phyloP scores from a whole-genome alignment of 2,797 vertebrate species.

The Galaxias olidus region DNA sequence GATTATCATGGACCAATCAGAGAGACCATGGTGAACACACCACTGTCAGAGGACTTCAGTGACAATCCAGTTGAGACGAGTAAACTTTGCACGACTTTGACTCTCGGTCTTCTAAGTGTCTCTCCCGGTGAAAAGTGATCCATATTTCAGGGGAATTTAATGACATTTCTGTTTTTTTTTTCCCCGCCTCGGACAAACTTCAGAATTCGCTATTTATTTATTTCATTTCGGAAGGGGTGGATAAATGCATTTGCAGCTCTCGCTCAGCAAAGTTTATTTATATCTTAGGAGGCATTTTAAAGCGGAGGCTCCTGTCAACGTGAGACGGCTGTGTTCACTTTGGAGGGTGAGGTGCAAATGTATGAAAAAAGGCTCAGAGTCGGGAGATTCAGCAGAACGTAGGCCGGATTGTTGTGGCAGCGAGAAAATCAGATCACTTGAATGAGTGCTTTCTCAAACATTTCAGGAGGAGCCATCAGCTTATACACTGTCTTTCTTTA shows the following conservation, averaged over 20 bases:
- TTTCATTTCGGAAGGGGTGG: constrained; percentile 19
- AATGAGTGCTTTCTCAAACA: constrained; percentile 64
- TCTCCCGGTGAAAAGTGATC: constrained; percentile 55
- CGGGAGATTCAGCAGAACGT: constrained; percentile 63
- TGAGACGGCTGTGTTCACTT: constrained; percentile 64
- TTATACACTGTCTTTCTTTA: background rate
- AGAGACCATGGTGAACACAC: background rate
- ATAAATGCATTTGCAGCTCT: constrained; percentile 74
- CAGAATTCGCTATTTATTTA: constrained; percentile 40
- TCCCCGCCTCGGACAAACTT: constrained; percentile 38
- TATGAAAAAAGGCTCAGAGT: constrained; percentile 71
- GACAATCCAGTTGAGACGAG: constrained; percentile 34
- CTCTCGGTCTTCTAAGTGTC: constrained; percentile 40
- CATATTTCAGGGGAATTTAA: constrained; percentile 64
- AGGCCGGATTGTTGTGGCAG: constrained; percentile 64
- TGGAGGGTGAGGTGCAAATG: constrained; percentile 78
- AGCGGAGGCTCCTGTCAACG: constrained; percentile 61
- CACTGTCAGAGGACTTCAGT: constrained; percentile 28
- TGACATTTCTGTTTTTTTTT: constrained; percentile 52
- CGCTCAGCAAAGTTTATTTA: constrained; percentile 72
- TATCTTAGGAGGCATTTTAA: constrained; percentile 68
- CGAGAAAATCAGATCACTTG: constrained; percentile 68
- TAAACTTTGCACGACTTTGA: constrained; percentile 30
- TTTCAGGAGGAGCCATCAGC: constrained; percentile 48
- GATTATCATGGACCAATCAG: no score